Evolutionary conservation across 2,797 vertebrate genomes (phyloP), one percentile per base, ranked within the genome.

Genomic region (Crocidura indochinensis): DNA sequence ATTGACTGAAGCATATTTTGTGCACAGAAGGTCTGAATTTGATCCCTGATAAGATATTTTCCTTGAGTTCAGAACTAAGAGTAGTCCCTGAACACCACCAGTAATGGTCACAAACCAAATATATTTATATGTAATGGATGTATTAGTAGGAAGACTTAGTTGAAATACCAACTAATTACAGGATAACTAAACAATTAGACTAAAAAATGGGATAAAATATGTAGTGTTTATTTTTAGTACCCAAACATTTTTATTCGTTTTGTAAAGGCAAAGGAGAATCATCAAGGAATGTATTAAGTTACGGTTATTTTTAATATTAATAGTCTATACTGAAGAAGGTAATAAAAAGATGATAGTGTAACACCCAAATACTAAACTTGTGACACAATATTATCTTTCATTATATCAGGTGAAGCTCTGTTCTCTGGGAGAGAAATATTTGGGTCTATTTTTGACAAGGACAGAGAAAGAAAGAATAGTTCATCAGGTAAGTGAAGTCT

Each of bases 391-490:
- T 68, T 0, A 51, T 71, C n/a, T 83, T 79, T 94, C 47, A 49
- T 60, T 92, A 80, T 31, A 84, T 20, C 6, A 77, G 29, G 29
- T 88, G 56, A 74, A 75, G 47, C 44, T 75, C 6, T 69, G 51
- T 88, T 31, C n/a, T 47, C 64, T 29, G 65, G n/a, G 38, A 82
- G 44, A 27, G 64, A 73, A 47, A 74, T 14, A 73, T 0, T 68
- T n/a, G 1, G 7, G 4, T 47, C 22, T 82, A 12, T 6, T 78
- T n/a, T 11, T 78, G 77, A 67, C 47, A 90, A 60, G 27, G 29
- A 27, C 78, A 17, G 68, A n/a, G 49, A 79, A 17, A 56, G 72
- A 67, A 1, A 6, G 56, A 67, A 46, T 60, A 15, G 29, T 87
- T 78, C 15, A 49, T 69, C 27, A 89, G 71, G 51, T 85, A 60